These are phyloP conservation scores for Amiota mariae DNA, from an alignment of 2,888 invertebrate genomes.

Conservation along the genomic window DNA sequence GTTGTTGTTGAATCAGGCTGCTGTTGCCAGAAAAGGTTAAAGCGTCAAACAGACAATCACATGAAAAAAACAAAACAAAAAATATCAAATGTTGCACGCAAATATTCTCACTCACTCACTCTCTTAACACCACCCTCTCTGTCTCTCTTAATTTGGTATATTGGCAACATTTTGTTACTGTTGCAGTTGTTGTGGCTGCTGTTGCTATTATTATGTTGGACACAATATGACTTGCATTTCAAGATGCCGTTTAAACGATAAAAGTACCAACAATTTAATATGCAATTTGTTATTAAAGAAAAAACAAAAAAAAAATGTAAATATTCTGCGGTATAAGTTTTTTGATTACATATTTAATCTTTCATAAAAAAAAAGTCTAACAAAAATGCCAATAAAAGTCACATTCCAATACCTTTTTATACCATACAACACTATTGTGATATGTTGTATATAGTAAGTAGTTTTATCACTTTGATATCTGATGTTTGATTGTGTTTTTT, in stretches of 20 bases:
- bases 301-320: too few relatives aligned
- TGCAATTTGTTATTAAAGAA: neutral
- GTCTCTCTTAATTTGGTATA: neutral
- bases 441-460: too few relatives aligned
- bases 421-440: too few relatives aligned
- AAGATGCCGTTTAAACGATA: neutral
- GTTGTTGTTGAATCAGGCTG: neutral
- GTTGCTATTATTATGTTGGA: neutral
- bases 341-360: too few relatives aligned
- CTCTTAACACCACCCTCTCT: neutral
- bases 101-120: too few relatives aligned
- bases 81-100: neutral
- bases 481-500: too few relatives aligned
- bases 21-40: neutral
- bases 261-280: slow-evolving; percentile 8
- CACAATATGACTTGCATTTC: neutral
- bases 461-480: too few relatives aligned
- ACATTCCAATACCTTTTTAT: too few relatives aligned
- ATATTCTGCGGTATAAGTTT: too few relatives aligned
- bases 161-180: neutral
- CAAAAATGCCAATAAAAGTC: too few relatives aligned
- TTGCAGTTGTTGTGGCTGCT: neutral
- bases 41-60: neutral
- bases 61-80: neutral
- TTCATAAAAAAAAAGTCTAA: too few relatives aligned